These are phyloP conservation scores for Drosophila kikkawai DNA, from an alignment of 1,140 invertebrate genomes.

Conservation along the genomic window DNA sequence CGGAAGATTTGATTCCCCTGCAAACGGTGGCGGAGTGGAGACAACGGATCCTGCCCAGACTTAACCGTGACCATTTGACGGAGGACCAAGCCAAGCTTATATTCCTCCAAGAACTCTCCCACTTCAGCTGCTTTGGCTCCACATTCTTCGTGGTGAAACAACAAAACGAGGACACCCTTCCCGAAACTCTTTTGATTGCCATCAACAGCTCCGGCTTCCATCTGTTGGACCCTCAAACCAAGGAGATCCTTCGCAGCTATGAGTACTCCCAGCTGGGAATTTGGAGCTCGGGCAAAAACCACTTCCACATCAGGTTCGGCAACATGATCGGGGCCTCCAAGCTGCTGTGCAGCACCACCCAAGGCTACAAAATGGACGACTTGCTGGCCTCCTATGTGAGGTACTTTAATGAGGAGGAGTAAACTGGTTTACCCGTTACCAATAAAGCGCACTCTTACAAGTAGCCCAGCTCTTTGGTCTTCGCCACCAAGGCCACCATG, in stretches of 20 bases:
- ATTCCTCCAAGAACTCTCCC: slow-evolving; percentile 93
- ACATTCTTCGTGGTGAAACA: slow-evolving; percentile 98
- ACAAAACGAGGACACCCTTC: slow-evolving; percentile 93
- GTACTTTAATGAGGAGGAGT: slow-evolving; percentile 56
- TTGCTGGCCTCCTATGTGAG: slow-evolving; percentile 95
- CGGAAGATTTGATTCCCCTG: slow-evolving; percentile 91
- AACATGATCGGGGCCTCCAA: slow-evolving; percentile 94
- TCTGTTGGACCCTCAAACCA: slow-evolving; percentile 93
- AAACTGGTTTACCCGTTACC: slow-evolving; percentile 1
- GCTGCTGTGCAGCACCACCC: slow-evolving; percentile 95
- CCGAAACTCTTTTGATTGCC: slow-evolving; percentile 94
- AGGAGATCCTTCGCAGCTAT: slow-evolving; percentile 90
- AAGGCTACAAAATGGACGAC: slow-evolving; percentile 99
- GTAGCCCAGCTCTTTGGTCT: slow-evolving; percentile 67
- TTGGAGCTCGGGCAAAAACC: slow-evolving; percentile 97
- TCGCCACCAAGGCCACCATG: slow-evolving; percentile 89
- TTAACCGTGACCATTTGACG: slow-evolving; percentile 87
- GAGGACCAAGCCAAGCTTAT: slow-evolving; percentile 92
- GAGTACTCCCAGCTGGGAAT: slow-evolving; percentile 95
- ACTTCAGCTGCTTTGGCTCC: slow-evolving; percentile 95
- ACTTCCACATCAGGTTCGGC: slow-evolving; percentile 97
- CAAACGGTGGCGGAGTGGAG: slow-evolving; percentile 94
- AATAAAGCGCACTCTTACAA: slow-evolving; percentile 25
- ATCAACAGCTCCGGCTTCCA: slow-evolving; percentile 97
- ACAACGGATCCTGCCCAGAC: slow-evolving; percentile 87